A percentile compares a stretch with the other conserved stretches of the same genome.
phyloP scores from a whole-genome alignment of 2,113 vertebrate genomes.

The Prochilodus magdalenae region DNA sequence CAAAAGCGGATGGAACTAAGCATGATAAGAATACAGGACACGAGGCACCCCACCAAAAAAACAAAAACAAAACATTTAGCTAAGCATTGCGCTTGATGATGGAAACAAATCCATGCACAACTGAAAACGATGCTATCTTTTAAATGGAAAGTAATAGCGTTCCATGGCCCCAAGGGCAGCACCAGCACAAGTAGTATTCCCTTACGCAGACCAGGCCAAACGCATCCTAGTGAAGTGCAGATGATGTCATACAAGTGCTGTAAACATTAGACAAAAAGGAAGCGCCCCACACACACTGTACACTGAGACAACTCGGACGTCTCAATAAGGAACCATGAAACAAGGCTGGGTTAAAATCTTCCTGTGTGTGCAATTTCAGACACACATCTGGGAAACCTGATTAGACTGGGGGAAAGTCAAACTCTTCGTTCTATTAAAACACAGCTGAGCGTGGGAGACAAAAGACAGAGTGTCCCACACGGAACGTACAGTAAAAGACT shows the following conservation, averaged over 20 bases:
- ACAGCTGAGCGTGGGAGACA: too few relatives aligned
- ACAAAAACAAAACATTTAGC: too few relatives aligned
- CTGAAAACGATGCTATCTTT: neutral
- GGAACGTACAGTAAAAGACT: neutral
- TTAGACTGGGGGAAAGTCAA: neutral
- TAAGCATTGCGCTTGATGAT: neutral
- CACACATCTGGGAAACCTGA: neutral
- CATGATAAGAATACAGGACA: too few relatives aligned
- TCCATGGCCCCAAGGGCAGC: neutral
- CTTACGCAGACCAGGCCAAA: neutral
- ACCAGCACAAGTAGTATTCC: neutral
- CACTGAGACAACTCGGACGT: constrained; percentile 6
- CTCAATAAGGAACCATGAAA: neutral
- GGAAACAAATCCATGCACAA: neutral
- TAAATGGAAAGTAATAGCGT: neutral
- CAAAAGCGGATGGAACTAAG: too few relatives aligned
- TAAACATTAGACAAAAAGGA: constrained; percentile 25
- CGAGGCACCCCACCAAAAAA: too few relatives aligned
- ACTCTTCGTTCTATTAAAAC: too few relatives aligned
- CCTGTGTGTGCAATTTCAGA: neutral
- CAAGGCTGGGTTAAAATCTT: neutral
- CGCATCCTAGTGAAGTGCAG: neutral
- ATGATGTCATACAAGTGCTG: constrained; percentile 6
- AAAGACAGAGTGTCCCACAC: neutral
- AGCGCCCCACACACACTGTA: neutral